Evolutionary conservation across 2,888 invertebrate species (phyloP), one percentile per base, ranked within the genome.

Genomic region (Leptopilina drosophilae): DNA sequence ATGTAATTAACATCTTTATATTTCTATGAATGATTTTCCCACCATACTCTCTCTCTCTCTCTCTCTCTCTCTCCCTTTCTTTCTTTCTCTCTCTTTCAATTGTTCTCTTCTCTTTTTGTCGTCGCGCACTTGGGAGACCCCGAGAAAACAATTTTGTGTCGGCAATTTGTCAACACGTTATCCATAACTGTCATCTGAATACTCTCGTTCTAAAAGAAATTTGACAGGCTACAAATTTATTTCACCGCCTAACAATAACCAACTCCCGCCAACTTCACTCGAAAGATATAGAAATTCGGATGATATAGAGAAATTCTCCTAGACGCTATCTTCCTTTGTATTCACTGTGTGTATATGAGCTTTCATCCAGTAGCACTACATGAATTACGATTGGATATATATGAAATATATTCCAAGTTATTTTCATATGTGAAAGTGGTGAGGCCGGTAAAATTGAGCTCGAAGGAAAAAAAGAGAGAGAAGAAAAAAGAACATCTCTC

Each of bases 161-260:
- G 20, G 15, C 62, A 62, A 62, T 62, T 62, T 62, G 15, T 62
- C 62, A 62, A 20, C 20, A 49, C 49, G 49, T 49, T 49, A 49
- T 49, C 49, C 66, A 67, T 69, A 69, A 73, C 73, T 80, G 64
- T 65, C 33, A 62, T 20, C 80, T 69, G 80, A 82, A 77, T 77
- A 56, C 64, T 40, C 75, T 11, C 62, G 78, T 69, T 79, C 79
- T 64, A 33, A 64, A 77, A 12, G 15, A 62, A 5, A 40, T 69
- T 69, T 66, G 53, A 62, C 76, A 75, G 69, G 76, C 64, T 80
- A 73, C 79, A 80, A 78, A 59, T 65, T 77, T 78, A 67, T 64
- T 77, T 62, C n/a, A n/a, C 8, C 20, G 62, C 62, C 7, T 62
- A 62, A 20, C 15, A 20, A 62, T 62, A 62, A 20, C 8, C 62